phyloP scores from a whole-genome alignment of 2,888 invertebrate species.

The Sphaerophoria rueppellii region DNA sequence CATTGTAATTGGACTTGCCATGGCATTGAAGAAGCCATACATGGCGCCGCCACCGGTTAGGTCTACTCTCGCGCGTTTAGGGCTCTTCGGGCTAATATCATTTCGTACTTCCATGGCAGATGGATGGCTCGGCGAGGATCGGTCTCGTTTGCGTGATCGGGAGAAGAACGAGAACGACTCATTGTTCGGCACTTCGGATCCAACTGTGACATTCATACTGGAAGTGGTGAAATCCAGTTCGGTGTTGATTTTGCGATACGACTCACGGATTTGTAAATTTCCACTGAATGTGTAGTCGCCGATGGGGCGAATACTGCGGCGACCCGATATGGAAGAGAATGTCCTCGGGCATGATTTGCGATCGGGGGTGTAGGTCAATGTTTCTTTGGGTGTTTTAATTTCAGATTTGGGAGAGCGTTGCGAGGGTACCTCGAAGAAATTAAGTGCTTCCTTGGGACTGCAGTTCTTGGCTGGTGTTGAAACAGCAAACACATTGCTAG shows the following conservation, averaged over 20 bases:
- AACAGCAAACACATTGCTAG: conserved; percentile 16
- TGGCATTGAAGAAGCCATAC: conserved; percentile 77
- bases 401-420: conserved; percentile 75
- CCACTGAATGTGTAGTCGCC: conserved; percentile 77
- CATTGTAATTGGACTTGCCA: conserved; percentile 79
- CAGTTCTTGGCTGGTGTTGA: conserved; percentile 57
- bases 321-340: conserved; percentile 79
- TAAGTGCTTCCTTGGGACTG: conserved; percentile 15
- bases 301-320: conserved; percentile 79
- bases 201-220: conserved; percentile 81
- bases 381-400: conserved; percentile 74
- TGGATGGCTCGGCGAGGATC: conserved; percentile 76
- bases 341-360: conserved; percentile 74
- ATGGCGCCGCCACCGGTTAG: conserved; percentile 27
- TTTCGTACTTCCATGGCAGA: conserved; percentile 41
- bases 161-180: conserved; percentile 80
- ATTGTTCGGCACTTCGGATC: conserved; percentile 80
- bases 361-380: conserved; percentile 75
- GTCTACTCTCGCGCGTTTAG: conserved; percentile 80
- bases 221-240: conserved; percentile 79
- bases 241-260: conserved; percentile 78
- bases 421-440: neutral
- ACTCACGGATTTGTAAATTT: conserved; percentile 75
- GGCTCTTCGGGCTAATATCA: conserved; percentile 75
- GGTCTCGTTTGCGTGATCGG: conserved; percentile 80